These are phyloP conservation scores for Halichondria panicea DNA, from an alignment of 37 sponge, comb jelly and placozoan genomes.

Conservation along the genomic window DNA sequence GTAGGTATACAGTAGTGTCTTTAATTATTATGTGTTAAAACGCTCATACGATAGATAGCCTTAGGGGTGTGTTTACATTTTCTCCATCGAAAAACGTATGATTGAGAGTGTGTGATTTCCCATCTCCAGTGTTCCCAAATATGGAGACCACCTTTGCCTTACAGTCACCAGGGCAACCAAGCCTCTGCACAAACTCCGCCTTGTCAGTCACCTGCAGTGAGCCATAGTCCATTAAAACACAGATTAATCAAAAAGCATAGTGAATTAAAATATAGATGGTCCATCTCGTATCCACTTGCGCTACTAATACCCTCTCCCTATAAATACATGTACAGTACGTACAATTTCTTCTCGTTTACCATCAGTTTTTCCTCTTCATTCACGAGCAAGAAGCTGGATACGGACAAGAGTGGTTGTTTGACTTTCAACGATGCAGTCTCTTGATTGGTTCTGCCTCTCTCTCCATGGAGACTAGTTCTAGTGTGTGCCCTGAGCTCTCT, in stretches of 20 bases:
- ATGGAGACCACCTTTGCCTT: slow-evolving; percentile 93
- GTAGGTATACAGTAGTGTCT: no score
- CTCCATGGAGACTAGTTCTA: slow-evolving; percentile 21
- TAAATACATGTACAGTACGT: no score
- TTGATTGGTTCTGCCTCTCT: slow-evolving; percentile 21
- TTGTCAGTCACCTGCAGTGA: slow-evolving; percentile 49
- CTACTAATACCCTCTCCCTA: neutral
- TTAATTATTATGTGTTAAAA: no score
- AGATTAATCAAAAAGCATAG: neutral
- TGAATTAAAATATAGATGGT: neutral
- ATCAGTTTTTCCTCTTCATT: slow-evolving; percentile 69
- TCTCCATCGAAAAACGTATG: slow-evolving; percentile 86
- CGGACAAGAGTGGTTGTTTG: neutral
- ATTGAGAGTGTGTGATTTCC: slow-evolving; percentile 92
- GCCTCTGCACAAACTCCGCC: slow-evolving; percentile 34
- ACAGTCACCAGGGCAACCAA: slow-evolving; percentile 34
- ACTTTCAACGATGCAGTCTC: neutral
- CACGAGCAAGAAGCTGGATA: slow-evolving; percentile 46
- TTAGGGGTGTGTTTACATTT: slow-evolving; percentile 37
- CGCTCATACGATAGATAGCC: no score
- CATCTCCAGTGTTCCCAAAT: slow-evolving; percentile 98
- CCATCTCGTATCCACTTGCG: neutral
- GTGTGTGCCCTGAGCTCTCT: slow-evolving; percentile 17
- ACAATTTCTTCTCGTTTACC: slow-evolving; percentile 32
- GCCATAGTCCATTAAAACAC: neutral